These are phyloP conservation scores for Halichoerus grypus DNA, from an alignment of 2,113 vertebrate genomes.

Conservation along the genomic window DNA sequence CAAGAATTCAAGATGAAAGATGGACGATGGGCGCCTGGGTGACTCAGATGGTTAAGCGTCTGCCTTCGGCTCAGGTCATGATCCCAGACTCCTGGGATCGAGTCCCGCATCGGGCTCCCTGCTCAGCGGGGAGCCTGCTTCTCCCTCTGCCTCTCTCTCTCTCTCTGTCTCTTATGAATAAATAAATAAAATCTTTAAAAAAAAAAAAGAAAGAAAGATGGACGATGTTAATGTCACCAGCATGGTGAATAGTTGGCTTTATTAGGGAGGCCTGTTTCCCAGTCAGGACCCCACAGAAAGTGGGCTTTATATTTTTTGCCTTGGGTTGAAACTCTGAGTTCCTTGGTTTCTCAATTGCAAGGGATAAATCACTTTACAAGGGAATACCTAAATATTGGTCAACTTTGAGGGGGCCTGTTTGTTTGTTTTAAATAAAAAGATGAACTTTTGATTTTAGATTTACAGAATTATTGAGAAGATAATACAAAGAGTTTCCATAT, in stretches of 20 bases:
- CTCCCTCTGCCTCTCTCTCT: no score
- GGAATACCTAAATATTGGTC: neutral
- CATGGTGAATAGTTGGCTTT: neutral
- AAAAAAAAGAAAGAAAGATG: neutral
- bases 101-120: no score
- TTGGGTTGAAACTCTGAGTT: neutral
- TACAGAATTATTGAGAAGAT: neutral
- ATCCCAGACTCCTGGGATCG: no score
- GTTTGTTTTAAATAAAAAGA: neutral
- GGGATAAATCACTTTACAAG: neutral
- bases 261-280: neutral
- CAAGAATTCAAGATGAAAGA: neutral
- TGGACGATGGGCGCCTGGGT: no score
- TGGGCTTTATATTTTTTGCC: no score
- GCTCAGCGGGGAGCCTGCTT: no score
- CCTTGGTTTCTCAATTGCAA: neutral
- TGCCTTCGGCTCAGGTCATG: no score
- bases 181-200: no score
- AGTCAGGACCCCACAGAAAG: neutral
- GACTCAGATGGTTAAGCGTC: no score
- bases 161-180: no score
- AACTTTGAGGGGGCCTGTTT: neutral
- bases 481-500: neutral
- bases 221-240: neutral
- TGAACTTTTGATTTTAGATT: neutral